Evolutionary conservation across 2,888 invertebrate genomes (phyloP), one percentile per base, ranked within the genome.

Genomic region (Drosophila eohydei): DNA sequence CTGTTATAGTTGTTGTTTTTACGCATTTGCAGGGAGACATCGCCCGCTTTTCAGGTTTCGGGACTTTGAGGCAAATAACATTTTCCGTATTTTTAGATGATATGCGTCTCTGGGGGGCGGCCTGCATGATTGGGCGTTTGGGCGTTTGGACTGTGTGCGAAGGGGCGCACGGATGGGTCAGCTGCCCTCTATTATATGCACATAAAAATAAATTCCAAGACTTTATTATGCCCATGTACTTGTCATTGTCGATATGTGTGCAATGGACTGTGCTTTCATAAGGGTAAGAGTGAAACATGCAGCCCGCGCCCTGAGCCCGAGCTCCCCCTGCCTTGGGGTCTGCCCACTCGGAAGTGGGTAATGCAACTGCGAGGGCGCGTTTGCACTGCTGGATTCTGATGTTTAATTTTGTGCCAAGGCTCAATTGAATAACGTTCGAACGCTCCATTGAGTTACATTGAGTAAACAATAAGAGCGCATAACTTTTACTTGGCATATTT

Each of bases 171-270:
- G 36, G 34, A 30, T 57, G 66, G 72, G 50, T 68, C 59, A 52
- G 54, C 72, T 73, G 74, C 81, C 90, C 89, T 88, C 90, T 59
- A 87, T 87, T 90, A 87, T 87, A 83, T 83, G 87, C 78, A 74
- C 86, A 87, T 87, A 87, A 90, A 87, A 90, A 90, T 87, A 87
- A 87, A 87, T 88, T 87, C 82, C 81, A 89, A 89, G 90, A 90
- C 88, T 87, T 87, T 90, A 87, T 87, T 87, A 86, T 88, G 78
- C 80, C 87, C 82, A 89, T 90, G 90, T 89, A 75, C 89, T 83
- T 83, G 88, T 83, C 89, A 85, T 82, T 86, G 88, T 88, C 86
- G 74, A 64, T 84, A 72, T 88, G 80, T 82, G 89, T 88, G 87
- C 89, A 89, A 88, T 88, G 83, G 88, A 60, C 86, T 88, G 81